Conservation (phyloP, 2,113 vertebrate species). For the Plestiodon gilberti region DNA sequence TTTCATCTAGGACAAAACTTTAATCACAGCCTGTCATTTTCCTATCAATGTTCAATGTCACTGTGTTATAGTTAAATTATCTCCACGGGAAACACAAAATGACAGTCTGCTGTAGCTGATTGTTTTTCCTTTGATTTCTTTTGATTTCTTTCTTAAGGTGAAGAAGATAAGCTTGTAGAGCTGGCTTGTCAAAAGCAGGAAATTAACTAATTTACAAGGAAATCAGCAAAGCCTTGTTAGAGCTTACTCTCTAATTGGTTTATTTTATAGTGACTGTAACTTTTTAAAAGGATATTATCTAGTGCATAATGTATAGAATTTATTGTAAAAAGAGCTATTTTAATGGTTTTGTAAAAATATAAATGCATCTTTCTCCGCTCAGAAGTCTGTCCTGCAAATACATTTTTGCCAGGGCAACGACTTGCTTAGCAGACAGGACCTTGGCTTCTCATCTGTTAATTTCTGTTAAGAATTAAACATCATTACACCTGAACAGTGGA, state of each 20-base stretch:
- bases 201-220: constrained; percentile 61
- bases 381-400: constrained; percentile 23
- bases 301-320: constrained; percentile 48
- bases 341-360: constrained; percentile 37
- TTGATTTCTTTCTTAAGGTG: constrained; percentile 39
- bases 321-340: constrained; percentile 14
- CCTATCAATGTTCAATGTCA: constrained; percentile 73
- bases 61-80: constrained; percentile 68
- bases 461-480: background rate
- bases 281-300: constrained; percentile 44
- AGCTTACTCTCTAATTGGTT: constrained; percentile 67
- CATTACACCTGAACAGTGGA: background rate
- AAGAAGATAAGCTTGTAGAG: constrained; percentile 15
- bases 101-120: constrained; percentile 57
- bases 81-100: constrained; percentile 70
- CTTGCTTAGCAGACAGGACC: background rate
- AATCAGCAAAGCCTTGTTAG: constrained; percentile 57
- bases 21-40: constrained; percentile 70
- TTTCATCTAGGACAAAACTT: constrained; percentile 67
- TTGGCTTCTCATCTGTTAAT: background rate
- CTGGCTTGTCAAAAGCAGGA: constrained; percentile 27
- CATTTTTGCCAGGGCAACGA: constrained; percentile 28
- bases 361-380: background rate
- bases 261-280: constrained; percentile 38
- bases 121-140: constrained; percentile 58